Base-by-base conservation (phyloP, 2,888 invertebrate genomes). In the Polyommatus icarus region DNA sequence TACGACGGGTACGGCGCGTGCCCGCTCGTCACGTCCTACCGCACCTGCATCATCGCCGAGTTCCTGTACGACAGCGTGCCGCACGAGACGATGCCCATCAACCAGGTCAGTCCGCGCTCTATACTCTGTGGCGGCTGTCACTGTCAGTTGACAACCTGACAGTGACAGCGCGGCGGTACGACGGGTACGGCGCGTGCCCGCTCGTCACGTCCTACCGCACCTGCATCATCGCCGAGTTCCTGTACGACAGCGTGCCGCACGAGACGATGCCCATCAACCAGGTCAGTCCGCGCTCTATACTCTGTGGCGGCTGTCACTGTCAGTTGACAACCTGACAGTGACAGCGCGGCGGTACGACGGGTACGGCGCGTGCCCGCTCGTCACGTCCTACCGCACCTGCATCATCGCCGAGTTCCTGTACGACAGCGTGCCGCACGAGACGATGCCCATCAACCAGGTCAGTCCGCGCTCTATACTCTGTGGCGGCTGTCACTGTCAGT, bases 1-100 rank as follows among this genome's bases (percentile, higher is more conserved):
- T 99, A 99, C 90, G 96, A 98, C 90, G 99, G 99, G 0, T 99
- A 99, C 90, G 98, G 99, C 1, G 99, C 99, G 0, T 99, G 99
- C 88, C 99, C 99, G 0, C 93, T 99, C 77, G 96, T 99, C 7
- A 99, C 99, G 10, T 97, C 97, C 1, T 97, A 97, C 87, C 95
- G 92, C 79, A 96, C 95, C 77, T 98, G 97, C 86, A 98, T 99
- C 82, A 90, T 99, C 81, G 99, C 99, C 0, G 99, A 99, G 94
- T 99, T 99, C 89, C 96, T 98, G 84, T 99, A 98, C 86, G 95
- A 96, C 82, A 95, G 97, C 2, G 95, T 96, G 71, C 97, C 98
- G 0, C 87, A 97, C 83, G 99, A 99, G 91, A 99, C 99, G 0
- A 96, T 99, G 85, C 99, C 99, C 0, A 89, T 99, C 73, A 95